Percentiles rank a stretch among this genome's conserved stretches.
phyloP scores from a whole-genome alignment of 2,797 vertebrate species.

The Rhinatrema bivittatum region DNA sequence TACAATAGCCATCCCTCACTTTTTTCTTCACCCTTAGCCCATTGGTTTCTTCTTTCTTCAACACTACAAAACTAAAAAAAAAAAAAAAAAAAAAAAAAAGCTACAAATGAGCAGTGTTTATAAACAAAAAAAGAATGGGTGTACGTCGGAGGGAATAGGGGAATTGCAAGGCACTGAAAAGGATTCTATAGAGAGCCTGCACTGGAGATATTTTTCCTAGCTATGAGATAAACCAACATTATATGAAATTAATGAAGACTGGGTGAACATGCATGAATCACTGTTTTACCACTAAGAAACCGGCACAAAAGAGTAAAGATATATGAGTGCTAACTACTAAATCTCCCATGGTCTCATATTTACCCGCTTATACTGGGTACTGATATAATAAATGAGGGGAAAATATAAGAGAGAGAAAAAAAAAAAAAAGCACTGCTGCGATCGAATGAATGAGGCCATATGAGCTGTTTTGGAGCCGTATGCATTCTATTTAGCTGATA shows the following conservation, averaged over 20 bases:
- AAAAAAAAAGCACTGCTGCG: slow-evolving; percentile 65
- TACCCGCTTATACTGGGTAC: slow-evolving; percentile 74
- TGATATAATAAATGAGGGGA: slow-evolving; percentile 71
- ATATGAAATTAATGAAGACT: slow-evolving; percentile 95
- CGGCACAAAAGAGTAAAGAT: slow-evolving; percentile 82
- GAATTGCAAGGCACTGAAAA: slow-evolving; percentile 25
- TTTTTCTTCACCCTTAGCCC: slow-evolving; percentile 38
- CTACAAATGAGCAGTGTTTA: slow-evolving; percentile 25
- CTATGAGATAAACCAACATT: slow-evolving; percentile 92
- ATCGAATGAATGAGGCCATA: slow-evolving; percentile 76
- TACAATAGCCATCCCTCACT: too few species aligned
- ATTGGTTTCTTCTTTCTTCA: slow-evolving; percentile 42
- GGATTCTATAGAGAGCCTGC: slow-evolving; percentile 52
- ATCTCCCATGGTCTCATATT: slow-evolving; percentile 89
- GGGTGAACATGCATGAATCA: slow-evolving; percentile 92
- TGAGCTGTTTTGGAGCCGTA: slow-evolving; percentile 75
- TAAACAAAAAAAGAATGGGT: slow-evolving; percentile 10
- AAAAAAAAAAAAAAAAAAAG: slow-evolving; percentile 46
- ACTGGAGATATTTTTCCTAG: slow-evolving; percentile 72
- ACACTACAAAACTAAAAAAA: slow-evolving; percentile 34
- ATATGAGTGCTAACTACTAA: slow-evolving; percentile 82
- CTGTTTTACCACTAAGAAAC: slow-evolving; percentile 79
- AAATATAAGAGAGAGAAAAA: slow-evolving; percentile 42
- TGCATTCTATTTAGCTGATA: slow-evolving; percentile 80
- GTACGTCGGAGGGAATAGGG: slow-evolving; percentile 4